Evolutionary conservation across 2,797 vertebrate genomes (phyloP).

Genomic region (Coracias cyanogaster): DNA sequence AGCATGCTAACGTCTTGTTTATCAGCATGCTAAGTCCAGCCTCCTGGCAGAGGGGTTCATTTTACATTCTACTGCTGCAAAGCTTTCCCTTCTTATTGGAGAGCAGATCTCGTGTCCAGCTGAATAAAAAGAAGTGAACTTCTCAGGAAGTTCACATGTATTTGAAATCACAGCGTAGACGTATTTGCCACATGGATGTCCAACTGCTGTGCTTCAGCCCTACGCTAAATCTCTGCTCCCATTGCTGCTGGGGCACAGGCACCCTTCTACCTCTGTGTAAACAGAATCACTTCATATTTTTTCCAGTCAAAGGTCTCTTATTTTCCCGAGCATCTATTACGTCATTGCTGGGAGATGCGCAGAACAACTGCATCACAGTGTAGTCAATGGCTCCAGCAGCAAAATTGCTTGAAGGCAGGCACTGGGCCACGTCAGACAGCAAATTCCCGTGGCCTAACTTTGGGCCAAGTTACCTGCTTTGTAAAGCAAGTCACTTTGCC

Average conservation of each 20-base stretch:
- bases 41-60: not conserved
- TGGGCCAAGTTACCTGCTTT: not conserved
- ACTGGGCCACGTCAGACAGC: rapidly evolving
- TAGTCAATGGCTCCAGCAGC: not conserved
- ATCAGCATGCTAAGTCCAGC: not conserved
- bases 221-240: not conserved
- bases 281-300: not conserved
- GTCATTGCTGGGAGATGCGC: not conserved
- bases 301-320: not conserved
- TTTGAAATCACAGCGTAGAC: not conserved
- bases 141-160: not conserved
- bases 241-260: not conserved
- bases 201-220: not conserved
- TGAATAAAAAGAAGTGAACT: not conserved
- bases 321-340: not conserved
- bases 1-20: not conserved
- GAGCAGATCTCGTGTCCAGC: not conserved
- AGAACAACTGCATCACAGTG: not conserved
- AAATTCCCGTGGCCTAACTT: not conserved
- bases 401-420: not conserved
- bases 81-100: not conserved
- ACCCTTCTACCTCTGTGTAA: not conserved
- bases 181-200: not conserved
- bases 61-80: not conserved
- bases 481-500: not conserved